Evolutionary conservation across 2,113 vertebrate genomes (phyloP).

Genomic region (Ia io): DNA sequence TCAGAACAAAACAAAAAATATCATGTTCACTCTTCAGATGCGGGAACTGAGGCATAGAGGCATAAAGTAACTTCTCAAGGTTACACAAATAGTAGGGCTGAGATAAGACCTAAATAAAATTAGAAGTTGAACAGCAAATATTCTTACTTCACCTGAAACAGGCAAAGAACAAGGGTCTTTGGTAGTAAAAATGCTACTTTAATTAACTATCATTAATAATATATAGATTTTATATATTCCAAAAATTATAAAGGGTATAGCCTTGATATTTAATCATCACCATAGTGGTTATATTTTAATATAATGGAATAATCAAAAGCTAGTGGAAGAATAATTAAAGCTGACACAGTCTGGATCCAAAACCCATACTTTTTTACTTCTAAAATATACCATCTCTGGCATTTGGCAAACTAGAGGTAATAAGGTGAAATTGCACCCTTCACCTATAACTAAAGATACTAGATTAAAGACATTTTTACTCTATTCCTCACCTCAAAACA

Average conservation of each 20-base stretch:
- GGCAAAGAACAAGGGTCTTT: too few relatives aligned
- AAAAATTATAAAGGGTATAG: too few relatives aligned
- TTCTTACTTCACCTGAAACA: too few relatives aligned
- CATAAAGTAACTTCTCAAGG: not conserved
- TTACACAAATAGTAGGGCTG: not conserved
- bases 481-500: not conserved
- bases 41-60: not conserved
- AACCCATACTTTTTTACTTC: not conserved
- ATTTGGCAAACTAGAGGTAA: not conserved
- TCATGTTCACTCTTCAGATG: not conserved
- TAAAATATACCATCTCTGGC: not conserved
- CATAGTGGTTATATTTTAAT: too few relatives aligned
- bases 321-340: too few relatives aligned
- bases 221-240: too few relatives aligned
- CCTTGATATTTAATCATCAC: too few relatives aligned
- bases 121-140: too few relatives aligned
- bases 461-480: not conserved
- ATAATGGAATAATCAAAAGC: too few relatives aligned
- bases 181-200: too few relatives aligned
- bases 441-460: not conserved
- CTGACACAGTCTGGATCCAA: not conserved
- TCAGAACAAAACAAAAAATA: not conserved
- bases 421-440: not conserved
- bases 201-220: too few relatives aligned
- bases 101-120: not conserved